Conservation (phyloP, 1,140 invertebrate species). For the Apolygus lucorum region DNA sequence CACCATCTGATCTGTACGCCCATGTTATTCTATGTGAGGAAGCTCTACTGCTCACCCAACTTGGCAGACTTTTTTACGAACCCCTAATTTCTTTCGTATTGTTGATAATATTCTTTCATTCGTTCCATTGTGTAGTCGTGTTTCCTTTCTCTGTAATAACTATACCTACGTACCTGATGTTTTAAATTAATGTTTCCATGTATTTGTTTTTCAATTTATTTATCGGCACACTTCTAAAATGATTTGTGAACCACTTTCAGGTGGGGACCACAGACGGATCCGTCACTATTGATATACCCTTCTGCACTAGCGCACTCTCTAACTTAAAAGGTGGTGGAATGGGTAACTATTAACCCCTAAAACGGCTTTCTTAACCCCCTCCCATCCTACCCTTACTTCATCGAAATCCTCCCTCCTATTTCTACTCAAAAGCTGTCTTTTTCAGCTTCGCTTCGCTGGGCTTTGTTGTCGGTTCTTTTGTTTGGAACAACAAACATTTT, state of each 20-base stretch:
- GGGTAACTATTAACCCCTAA: constrained; percentile 19
- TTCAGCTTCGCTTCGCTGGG: neutral
- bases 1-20: too few species aligned
- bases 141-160: constrained; percentile 30
- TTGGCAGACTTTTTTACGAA: too few species aligned
- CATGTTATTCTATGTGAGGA: too few species aligned
- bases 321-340: constrained; percentile 20
- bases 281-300: constrained; percentile 30
- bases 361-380: constrained; percentile 13
- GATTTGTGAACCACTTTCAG: constrained; percentile 27
- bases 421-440: neutral
- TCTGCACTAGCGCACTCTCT: constrained; percentile 24
- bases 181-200: too few species aligned
- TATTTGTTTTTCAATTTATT: constrained; percentile 23
- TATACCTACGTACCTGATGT: too few species aligned
- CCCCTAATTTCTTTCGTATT: too few species aligned
- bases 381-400: neutral
- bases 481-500: neutral
- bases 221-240: constrained; percentile 13
- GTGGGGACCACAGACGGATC: constrained; percentile 32
- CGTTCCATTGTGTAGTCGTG: neutral
- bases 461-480: too few species aligned
- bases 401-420: neutral
- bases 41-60: too few species aligned
- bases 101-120: neutral